Conservation (phyloP, 2,113 vertebrate genomes). For the Helogale parvula region DNA sequence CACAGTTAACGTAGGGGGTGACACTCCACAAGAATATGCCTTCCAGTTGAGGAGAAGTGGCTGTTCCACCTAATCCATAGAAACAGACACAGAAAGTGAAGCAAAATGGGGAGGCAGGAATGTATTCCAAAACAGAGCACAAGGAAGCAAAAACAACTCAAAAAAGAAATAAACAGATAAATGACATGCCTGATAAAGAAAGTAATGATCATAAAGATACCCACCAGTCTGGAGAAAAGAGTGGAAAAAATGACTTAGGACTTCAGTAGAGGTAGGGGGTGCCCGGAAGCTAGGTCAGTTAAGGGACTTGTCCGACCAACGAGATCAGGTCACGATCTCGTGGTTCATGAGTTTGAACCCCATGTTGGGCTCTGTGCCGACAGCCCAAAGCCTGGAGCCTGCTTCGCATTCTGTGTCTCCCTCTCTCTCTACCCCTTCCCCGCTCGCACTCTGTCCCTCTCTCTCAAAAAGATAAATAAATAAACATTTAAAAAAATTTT, state of each 20-base stretch:
- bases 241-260: background rate
- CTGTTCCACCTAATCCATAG: background rate
- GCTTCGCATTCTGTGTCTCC: too few relatives aligned
- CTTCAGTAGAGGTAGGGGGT: background rate
- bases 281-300: too few relatives aligned
- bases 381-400: too few relatives aligned
- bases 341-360: too few relatives aligned
- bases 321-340: too few relatives aligned
- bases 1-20: background rate
- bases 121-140: background rate
- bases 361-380: too few relatives aligned
- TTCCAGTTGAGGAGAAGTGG: background rate
- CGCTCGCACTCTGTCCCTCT: too few relatives aligned
- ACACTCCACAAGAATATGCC: background rate
- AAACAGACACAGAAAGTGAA: background rate
- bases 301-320: too few relatives aligned
- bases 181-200: background rate
- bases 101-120: background rate
- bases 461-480: too few relatives aligned
- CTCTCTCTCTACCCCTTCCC: too few relatives aligned
- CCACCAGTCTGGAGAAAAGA: background rate
- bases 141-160: background rate
- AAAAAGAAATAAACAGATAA: background rate
- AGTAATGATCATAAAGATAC: background rate
- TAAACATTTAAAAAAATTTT: background rate